phyloP scores from a whole-genome alignment of 1,140 invertebrate species.

The Drepana arcuata region DNA sequence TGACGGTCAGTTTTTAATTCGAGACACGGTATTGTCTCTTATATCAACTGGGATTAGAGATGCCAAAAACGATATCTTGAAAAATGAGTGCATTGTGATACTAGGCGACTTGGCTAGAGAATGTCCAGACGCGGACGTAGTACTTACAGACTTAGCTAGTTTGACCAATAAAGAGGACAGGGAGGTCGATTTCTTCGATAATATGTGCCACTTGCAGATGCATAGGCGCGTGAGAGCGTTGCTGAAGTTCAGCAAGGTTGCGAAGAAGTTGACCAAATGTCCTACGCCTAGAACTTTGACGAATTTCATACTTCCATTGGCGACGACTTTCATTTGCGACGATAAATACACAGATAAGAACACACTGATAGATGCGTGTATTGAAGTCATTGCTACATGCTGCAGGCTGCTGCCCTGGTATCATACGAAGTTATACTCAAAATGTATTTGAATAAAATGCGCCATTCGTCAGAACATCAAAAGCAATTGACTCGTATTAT shows the following conservation, averaged over 20 bases:
- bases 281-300: conserved; percentile 81
- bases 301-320: conserved; percentile 89
- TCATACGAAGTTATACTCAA: conserved; percentile 87
- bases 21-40: conserved; percentile 79
- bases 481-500: conserved; percentile 87
- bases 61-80: conserved; percentile 76
- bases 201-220: conserved; percentile 89
- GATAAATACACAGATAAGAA: conserved; percentile 84
- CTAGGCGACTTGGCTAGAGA: conserved; percentile 82
- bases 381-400: conserved; percentile 81
- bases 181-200: conserved; percentile 96
- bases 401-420: conserved; percentile 88
- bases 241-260: conserved; percentile 76
- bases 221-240: conserved; percentile 87
- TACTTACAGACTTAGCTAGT: conserved; percentile 81
- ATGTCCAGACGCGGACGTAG: conserved; percentile 78
- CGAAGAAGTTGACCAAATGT: conserved; percentile 72
- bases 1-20: conserved; percentile 78
- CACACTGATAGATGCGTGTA: conserved; percentile 87
- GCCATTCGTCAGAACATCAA: conserved; percentile 80
- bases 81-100: conserved; percentile 83
- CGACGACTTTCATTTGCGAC: conserved; percentile 84
- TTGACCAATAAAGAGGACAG: conserved; percentile 82
- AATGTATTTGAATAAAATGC: conserved; percentile 84
- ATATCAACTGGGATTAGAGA: conserved; percentile 79